These are phyloP conservation scores for Ypsolopha scabrella DNA, from an alignment of 2,888 invertebrate species.

Conservation along the genomic window DNA sequence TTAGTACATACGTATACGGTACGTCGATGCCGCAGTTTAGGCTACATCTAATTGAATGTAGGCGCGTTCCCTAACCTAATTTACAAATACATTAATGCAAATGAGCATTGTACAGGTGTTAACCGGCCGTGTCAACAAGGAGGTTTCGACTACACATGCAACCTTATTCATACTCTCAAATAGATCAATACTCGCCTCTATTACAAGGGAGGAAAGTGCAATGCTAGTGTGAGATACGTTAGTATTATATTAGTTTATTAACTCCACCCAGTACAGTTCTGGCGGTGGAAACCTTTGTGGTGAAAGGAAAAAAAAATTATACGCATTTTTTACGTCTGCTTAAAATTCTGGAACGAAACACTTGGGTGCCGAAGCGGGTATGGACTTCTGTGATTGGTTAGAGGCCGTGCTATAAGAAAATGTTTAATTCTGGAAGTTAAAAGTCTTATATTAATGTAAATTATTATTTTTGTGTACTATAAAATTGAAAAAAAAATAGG, in stretches of 20 bases:
- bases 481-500: too few relatives aligned
- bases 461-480: too few relatives aligned
- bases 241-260: constrained; percentile 55
- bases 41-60: constrained; percentile 65
- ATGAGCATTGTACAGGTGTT: constrained; percentile 70
- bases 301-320: constrained; percentile 11
- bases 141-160: constrained; percentile 46
- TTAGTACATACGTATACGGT: constrained; percentile 15
- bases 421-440: too few relatives aligned
- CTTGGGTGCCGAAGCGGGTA: neutral
- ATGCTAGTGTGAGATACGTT: too few relatives aligned
- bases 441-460: too few relatives aligned
- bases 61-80: constrained; percentile 60
- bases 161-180: too few relatives aligned
- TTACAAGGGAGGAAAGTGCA: too few relatives aligned
- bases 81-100: constrained; percentile 62
- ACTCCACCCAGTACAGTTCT: constrained; percentile 64
- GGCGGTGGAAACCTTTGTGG: constrained; percentile 57
- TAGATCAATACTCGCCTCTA: too few relatives aligned
- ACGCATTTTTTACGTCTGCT: constrained; percentile 33
- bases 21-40: neutral
- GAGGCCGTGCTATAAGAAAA: neutral
- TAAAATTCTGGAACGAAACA: constrained; percentile 19
- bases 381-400: neutral
- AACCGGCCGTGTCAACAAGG: constrained; percentile 68